A percentile compares a stretch with the other conserved stretches of the same genome.
Conservation (phyloP, 2,888 invertebrate species). For the Diaperis boleti region DNA sequence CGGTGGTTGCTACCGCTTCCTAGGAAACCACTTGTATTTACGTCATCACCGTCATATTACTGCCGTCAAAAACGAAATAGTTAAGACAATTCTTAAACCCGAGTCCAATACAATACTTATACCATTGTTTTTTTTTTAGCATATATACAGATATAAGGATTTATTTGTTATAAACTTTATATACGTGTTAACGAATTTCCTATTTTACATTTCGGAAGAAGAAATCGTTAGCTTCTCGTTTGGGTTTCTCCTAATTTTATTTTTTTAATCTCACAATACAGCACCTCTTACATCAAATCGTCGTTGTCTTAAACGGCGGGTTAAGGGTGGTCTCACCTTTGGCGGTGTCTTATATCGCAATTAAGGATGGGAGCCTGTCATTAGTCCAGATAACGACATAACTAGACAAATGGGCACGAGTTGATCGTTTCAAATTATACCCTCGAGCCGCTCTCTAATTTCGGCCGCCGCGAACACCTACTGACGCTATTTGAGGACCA, state of each 20-base stretch:
- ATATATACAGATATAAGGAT: too few relatives aligned
- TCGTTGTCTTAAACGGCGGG: constrained; percentile 27
- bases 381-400: constrained; percentile 65
- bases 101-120: too few relatives aligned
- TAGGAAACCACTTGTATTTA: too few relatives aligned
- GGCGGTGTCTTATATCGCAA: constrained; percentile 62
- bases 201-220: too few relatives aligned
- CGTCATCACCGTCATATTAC: too few relatives aligned
- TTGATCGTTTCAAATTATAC: constrained; percentile 63
- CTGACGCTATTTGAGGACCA: constrained; percentile 44
- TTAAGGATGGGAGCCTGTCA: constrained; percentile 64
- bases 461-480: constrained; percentile 60
- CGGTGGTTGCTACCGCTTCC: too few relatives aligned
- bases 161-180: too few relatives aligned
- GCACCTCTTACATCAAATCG: background rate
- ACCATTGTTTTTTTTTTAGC: too few relatives aligned
- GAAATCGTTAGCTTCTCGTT: too few relatives aligned
- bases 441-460: constrained; percentile 65
- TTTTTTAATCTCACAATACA: background rate
- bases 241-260: background rate
- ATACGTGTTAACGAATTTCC: too few relatives aligned
- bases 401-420: constrained; percentile 67
- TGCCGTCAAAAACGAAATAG: too few relatives aligned
- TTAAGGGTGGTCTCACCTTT: constrained; percentile 61
- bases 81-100: too few relatives aligned